phyloP scores from a whole-genome alignment of 2,113 vertebrate genomes.

The Labeo rohita region DNA sequence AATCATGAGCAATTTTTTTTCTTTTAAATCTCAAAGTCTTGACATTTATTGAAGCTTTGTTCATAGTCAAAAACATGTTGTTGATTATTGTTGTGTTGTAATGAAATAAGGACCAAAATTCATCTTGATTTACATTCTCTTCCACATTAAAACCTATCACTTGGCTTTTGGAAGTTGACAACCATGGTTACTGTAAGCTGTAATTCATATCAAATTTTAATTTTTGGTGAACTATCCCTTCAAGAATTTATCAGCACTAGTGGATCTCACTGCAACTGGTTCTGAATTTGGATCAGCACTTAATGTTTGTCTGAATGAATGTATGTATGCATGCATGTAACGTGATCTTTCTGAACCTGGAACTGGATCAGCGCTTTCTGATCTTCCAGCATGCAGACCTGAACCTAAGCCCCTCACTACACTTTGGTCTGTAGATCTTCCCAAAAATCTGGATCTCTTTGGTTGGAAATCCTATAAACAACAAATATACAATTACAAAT shows the following conservation, averaged over 20 bases:
- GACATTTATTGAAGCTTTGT: too few species aligned
- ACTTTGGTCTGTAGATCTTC: not conserved
- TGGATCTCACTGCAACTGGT: not conserved
- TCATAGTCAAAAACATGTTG: too few species aligned
- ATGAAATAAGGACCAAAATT: too few species aligned
- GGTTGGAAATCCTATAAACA: not conserved
- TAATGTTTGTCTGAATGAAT: not conserved
- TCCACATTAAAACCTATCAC: too few species aligned
- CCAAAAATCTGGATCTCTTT: conserved; percentile 13
- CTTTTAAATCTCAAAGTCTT: not conserved
- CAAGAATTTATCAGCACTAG: not conserved
- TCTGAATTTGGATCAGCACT: too few species aligned
- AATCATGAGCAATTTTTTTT: not conserved
- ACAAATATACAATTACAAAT: too few species aligned
- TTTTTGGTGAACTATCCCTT: too few species aligned
- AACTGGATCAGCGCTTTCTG: not conserved
- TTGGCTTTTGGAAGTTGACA: too few species aligned
- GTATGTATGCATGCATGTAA: not conserved
- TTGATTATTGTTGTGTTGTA: too few species aligned
- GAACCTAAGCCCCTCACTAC: not conserved
- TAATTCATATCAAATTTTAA: too few species aligned
- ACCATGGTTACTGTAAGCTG: too few species aligned
- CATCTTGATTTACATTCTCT: too few species aligned
- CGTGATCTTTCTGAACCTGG: not conserved
- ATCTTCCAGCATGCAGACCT: not conserved